Base-by-base conservation (phyloP, 2,113 vertebrate species). In the Brachyistius frenatus region DNA sequence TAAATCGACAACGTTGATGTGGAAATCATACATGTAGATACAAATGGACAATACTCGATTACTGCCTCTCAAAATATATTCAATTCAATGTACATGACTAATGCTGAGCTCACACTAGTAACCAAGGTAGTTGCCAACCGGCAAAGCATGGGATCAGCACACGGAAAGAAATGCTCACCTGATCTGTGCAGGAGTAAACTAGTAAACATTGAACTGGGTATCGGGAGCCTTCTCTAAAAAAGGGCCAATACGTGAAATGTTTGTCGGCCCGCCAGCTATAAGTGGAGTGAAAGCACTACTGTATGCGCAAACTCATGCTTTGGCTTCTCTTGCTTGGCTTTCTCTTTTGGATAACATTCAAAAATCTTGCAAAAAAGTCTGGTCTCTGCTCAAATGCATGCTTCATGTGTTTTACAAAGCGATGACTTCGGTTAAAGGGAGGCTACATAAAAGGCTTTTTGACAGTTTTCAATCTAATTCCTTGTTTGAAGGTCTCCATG, bases 221-320 rank as follows among this genome's bases (percentile, higher is more conserved):
- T 39, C 1, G 68, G 73, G 66, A 52, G 55, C 75, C 80, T 86
- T 56, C 0, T 77, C 54, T n/a, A 32, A 82, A 67, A 84, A 67
- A 84, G 78, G 85, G 66, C 85, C 78, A 71, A 56, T 68, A 85
- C 15, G 30, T 76, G 76, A 84, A 83, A 73, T 79, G 77, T 80
- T 52, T 73, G 69, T 75, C 80, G 58, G 66, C 62, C 23, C 23
- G 23, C 23, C 23, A 23, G 23, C 23, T 23, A 23, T 73, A 85
- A 73, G 75, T 68, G 82, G 83, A 86, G 78, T 56, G 63, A 80
- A 87, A 23, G 23, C 23, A 23, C 23, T 23, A 78, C 74, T 78
- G 88, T 84, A 84, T 54, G 91, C 91, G 86, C 91, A 90, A 89
- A 93, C 78, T 89, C 92, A 93, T 94, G 94, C 94, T 93, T 94